Evolutionary conservation across 2,888 invertebrate genomes (phyloP).

Genomic region (Eutolmus rufibarbis): DNA sequence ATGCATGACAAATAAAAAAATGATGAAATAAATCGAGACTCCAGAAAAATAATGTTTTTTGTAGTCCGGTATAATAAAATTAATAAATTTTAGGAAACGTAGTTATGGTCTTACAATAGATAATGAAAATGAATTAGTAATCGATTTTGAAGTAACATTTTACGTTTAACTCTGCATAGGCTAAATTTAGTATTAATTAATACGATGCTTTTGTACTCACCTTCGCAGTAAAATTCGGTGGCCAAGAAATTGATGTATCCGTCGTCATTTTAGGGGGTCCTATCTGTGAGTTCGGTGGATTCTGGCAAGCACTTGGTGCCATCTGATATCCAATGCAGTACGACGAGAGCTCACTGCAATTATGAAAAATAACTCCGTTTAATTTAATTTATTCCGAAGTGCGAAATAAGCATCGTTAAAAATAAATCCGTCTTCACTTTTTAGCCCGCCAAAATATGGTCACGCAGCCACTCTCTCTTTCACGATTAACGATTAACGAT

Average conservation of each 20-base stretch:
- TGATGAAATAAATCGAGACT: too few relatives aligned
- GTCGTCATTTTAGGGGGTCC: conserved; percentile 44
- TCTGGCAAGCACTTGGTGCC: conserved; percentile 64
- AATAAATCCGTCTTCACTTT: background rate
- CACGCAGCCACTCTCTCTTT: background rate
- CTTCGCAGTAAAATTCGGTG: conserved; percentile 58
- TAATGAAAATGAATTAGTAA: too few relatives aligned
- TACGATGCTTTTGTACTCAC: conserved; percentile 46
- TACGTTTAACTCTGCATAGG: too few relatives aligned
- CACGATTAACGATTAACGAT: background rate
- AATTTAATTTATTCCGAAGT: background rate
- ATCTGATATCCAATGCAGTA: conserved; percentile 63
- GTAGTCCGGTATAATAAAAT: too few relatives aligned
- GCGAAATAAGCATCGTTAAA: background rate
- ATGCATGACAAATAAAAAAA: too few relatives aligned
- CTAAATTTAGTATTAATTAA: too few relatives aligned
- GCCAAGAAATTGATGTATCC: conserved; percentile 49
- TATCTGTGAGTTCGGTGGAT: conserved; percentile 53
- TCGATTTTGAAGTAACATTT: too few relatives aligned
- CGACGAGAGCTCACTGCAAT: conserved; percentile 62
- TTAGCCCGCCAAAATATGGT: background rate
- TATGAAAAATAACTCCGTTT: conserved; percentile 45
- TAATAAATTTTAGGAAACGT: too few relatives aligned
- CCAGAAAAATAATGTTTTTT: too few relatives aligned
- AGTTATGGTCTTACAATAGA: too few relatives aligned